phyloP scores from a whole-genome alignment of 2,113 vertebrate species.

The Xiphias gladius region DNA sequence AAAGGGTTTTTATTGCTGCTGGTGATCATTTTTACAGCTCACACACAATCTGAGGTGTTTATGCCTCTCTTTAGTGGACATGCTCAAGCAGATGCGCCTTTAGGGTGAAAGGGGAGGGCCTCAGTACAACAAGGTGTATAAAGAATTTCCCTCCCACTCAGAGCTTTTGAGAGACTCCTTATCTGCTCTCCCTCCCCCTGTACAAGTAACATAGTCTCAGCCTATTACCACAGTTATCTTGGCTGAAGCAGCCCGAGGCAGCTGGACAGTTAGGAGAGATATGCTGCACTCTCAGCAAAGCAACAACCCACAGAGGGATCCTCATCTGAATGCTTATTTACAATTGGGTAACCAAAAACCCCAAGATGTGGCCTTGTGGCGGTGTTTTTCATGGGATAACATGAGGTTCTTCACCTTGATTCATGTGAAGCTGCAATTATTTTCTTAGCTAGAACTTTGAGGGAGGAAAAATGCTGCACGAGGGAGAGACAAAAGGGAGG shows the following conservation, averaged over 20 bases:
- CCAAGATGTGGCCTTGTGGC: background rate
- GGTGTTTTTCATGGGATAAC: constrained; percentile 10
- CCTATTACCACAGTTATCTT: constrained; percentile 59
- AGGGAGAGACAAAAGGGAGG: background rate
- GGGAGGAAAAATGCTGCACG: background rate
- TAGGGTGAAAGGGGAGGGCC: background rate
- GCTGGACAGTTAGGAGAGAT: constrained; percentile 19
- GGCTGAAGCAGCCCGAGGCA: constrained; percentile 42
- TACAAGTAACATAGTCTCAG: constrained; percentile 4
- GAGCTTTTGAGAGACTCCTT: constrained; percentile 29
- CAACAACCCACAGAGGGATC: constrained; percentile 21
- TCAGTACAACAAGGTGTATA: constrained; percentile 22
- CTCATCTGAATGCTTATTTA: constrained; percentile 1
- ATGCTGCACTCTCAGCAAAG: constrained; percentile 7
- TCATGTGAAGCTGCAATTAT: constrained; percentile 22
- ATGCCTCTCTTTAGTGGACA: constrained; percentile 31
- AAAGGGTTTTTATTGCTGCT: constrained; percentile 12
- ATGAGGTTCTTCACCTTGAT: constrained; percentile 12
- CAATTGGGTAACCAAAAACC: background rate
- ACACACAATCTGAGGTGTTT: constrained; percentile 31
- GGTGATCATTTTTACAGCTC: constrained; percentile 33
- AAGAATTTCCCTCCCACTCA: constrained; percentile 21
- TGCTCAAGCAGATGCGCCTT: constrained; percentile 16
- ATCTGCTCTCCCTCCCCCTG: constrained; percentile 26
- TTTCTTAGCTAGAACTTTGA: background rate